These are phyloP conservation scores for Philereme transversata DNA, from an alignment of 2,888 invertebrate species.

Conservation along the genomic window DNA sequence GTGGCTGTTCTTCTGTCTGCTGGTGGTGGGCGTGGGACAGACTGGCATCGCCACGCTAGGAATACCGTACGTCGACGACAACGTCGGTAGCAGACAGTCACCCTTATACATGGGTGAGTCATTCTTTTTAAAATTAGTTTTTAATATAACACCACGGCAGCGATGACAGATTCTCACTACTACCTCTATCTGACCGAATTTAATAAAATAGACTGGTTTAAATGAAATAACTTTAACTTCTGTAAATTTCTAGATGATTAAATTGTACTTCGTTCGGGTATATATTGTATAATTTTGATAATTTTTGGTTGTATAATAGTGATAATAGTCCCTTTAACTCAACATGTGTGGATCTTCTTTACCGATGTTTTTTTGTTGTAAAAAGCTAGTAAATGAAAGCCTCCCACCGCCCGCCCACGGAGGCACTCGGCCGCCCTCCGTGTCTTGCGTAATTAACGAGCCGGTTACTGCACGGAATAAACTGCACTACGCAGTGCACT, in stretches of 20 bases:
- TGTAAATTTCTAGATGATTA: too few relatives aligned
- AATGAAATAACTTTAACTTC: too few relatives aligned
- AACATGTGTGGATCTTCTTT: not conserved
- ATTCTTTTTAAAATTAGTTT: conserved; percentile 8
- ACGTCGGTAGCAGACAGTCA: conserved; percentile 95
- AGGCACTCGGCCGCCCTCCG: conserved; percentile 50
- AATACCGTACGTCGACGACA: conserved; percentile 97
- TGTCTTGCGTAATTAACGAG: conserved; percentile 53
- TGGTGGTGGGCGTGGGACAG: conserved; percentile 96
- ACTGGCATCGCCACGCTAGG: conserved; percentile 96
- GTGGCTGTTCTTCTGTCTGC: conserved; percentile 93
- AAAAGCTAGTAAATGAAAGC: conserved; percentile 57
- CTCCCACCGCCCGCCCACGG: conserved; percentile 49
- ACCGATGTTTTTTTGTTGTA: conserved; percentile 36
- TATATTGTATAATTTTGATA: too few relatives aligned
- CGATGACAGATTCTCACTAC: not conserved
- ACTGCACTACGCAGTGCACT: not conserved
- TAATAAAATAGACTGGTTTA: too few relatives aligned
- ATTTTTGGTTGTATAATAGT: too few relatives aligned
- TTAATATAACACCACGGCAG: not conserved
- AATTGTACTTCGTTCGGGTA: too few relatives aligned
- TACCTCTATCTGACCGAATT: not conserved
- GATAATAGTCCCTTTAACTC: too few relatives aligned
- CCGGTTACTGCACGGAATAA: conserved; percentile 21
- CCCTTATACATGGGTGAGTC: conserved; percentile 94